Conservation (phyloP, 2,797 vertebrate genomes). For the Trichosurus vulpecula region DNA sequence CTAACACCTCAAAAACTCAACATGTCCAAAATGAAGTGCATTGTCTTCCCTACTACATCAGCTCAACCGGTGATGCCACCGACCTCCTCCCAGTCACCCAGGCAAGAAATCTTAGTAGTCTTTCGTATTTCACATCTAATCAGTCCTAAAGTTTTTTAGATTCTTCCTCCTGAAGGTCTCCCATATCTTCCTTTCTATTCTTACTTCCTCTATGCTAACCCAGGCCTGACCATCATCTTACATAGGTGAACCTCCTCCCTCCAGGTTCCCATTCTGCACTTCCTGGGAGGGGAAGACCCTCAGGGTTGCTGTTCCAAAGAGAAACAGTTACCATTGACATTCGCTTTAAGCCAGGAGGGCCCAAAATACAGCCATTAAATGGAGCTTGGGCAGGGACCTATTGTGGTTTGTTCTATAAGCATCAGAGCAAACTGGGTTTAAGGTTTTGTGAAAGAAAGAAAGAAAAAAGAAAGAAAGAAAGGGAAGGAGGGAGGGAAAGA, state of each 20-base stretch:
- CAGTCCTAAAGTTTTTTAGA: not conserved
- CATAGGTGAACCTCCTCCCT: not conserved
- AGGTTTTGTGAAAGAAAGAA: too few species aligned
- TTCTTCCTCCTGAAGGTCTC: not conserved
- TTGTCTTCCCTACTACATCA: not conserved
- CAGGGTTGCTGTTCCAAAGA: too few species aligned
- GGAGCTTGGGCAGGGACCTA: too few species aligned
- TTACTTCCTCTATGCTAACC: not conserved
- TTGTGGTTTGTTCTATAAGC: too few species aligned
- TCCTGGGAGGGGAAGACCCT: too few species aligned
- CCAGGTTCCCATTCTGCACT: too few species aligned
- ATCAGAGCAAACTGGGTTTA: too few species aligned
- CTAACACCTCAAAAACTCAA: not conserved
- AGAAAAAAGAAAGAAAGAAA: too few species aligned
- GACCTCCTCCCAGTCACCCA: not conserved
- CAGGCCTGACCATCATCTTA: not conserved
- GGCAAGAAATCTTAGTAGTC: not conserved
- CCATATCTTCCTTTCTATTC: fast-evolving
- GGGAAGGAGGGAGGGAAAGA: too few species aligned
- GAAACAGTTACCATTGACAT: too few species aligned
- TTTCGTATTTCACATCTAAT: not conserved
- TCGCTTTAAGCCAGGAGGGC: too few species aligned
- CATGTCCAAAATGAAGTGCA: not conserved
- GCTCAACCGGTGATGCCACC: not conserved
- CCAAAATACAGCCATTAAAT: too few species aligned